Evolutionary conservation across 2,888 invertebrate genomes (phyloP), one percentile per base, ranked within the genome.

Genomic region (Ptychoptera contaminata): DNA sequence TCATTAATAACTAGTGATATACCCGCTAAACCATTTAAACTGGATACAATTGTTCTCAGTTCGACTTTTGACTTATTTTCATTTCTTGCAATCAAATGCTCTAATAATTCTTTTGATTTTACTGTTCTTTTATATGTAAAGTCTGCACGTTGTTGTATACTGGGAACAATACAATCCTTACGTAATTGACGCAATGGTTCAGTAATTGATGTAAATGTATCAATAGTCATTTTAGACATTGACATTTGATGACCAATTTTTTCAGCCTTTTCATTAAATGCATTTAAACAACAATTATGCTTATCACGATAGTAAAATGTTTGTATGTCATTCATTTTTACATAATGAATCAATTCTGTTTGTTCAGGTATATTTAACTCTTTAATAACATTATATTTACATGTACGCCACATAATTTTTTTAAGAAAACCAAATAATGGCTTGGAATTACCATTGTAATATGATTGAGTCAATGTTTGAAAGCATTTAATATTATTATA

Each of bases 91-190:
- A 77, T 76, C 46, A 85, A 62, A 44, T 76, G 73, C n/a, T 70
- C 68, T 40, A 82, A 58, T 12, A 85, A 62, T 48, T 82, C 77
- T 51, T 74, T 70, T 61, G 79, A 77, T 8, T 75, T 73, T 44
- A 74, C 60, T 16, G 70, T 70, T 46, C 67, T 70, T 57, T 72
- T 72, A 2, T 53, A 51, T 1, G 69, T 63, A 44, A 73, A 55
- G 55, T 74, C 72, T 42, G 69, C 72, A 48, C 69, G 61, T 4
- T 46, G 31, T 37, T 71, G 71, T 44, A 75, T 69, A 57, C 76
- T 76, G 1, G 82, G 82, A 58, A 81, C 76, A 10, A 76, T 74
- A 56, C 83, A 83, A 2, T 79, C 78, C 61, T 82, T 79, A 1
- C 83, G 69, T 46, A 85, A 62, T 43, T 72, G 68, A 42, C 76